Base-by-base conservation (phyloP, 1,140 invertebrate genomes). In the Lepidotrigona ventralis region DNA sequence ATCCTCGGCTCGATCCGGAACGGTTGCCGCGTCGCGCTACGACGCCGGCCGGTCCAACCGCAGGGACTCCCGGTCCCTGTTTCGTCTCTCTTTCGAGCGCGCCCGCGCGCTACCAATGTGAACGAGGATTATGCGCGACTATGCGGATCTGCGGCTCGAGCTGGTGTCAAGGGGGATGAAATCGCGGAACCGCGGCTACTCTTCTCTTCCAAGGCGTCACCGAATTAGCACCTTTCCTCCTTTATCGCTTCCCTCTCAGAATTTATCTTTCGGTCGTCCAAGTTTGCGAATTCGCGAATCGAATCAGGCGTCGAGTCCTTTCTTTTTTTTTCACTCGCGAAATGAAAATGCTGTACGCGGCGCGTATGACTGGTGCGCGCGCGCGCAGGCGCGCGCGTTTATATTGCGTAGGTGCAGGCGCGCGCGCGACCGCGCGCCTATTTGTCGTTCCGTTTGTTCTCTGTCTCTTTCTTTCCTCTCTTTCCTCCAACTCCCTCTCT, bases 351-450 rank as follows among this genome's bases (percentile, higher is more conserved):
- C 33, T 68, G 39, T 64, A 29, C 39, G 75, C 60, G 76, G 29
- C 33, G 68, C 39, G 39, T 46, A 58, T 58, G 66, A 77, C 11
- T 66, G 66, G n/a, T 46, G 70, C 54, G 66, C 39, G 39, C 39
- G 39, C 46, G 53, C 66, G 58, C 54, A 53, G 14, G 76, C 26
- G 60, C 26, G 63, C 29, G 64, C 26, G 29, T 29, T 15, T 19
- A 39, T 72, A 4, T 29, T 21, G 56, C 58, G 79, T 80, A 70
- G 74, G 29, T 56, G 63, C 39, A 75, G 33, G 68, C 72, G 79
- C 77, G 64, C 76, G 64, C 76, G 79, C 60, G 77, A 78, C 33
- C 73, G 72, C 83, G 83, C 63, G 78, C 79, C 63, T 81, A 73
- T 82, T 81, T 82, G 58, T 84, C 71, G 54, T 68, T 64, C 66